These are phyloP conservation scores for Pogonocherus hispidulus DNA, from an alignment of 2,888 invertebrate species.

Conservation along the genomic window DNA sequence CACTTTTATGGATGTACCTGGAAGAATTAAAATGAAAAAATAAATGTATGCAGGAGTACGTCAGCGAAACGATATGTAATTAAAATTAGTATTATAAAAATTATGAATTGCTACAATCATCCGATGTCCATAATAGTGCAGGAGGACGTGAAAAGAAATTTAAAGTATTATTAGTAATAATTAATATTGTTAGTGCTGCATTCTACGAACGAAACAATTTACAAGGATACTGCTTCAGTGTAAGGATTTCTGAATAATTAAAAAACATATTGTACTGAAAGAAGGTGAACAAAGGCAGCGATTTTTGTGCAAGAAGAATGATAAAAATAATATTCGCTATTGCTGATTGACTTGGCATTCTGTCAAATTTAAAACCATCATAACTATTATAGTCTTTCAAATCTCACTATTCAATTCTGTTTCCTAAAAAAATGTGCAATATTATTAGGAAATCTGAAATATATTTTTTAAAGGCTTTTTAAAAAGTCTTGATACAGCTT, in stretches of 20 bases:
- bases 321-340: too few species aligned
- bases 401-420: too few species aligned
- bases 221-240: not conserved
- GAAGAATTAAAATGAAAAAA: constrained; percentile 46
- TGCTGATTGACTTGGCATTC: too few species aligned
- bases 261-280: not conserved
- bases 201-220: not conserved
- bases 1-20: constrained; percentile 48
- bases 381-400: too few species aligned
- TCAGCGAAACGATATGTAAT: constrained; percentile 37
- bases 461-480: too few species aligned
- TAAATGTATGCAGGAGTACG: constrained; percentile 34
- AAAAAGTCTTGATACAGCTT: too few species aligned
- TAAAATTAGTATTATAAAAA: constrained; percentile 40
- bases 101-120: constrained; percentile 32
- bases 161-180: constrained; percentile 26
- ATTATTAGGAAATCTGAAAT: too few species aligned
- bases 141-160: constrained; percentile 34
- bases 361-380: too few species aligned
- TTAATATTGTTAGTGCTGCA: not conserved
- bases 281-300: too few species aligned
- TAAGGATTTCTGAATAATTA: not conserved
- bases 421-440: too few species aligned
- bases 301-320: too few species aligned
- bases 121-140: constrained; percentile 23